A percentile compares a stretch with the other conserved stretches of the same genome.
Conservation (phyloP, 2,888 invertebrate genomes). For the Erebia aethiops region DNA sequence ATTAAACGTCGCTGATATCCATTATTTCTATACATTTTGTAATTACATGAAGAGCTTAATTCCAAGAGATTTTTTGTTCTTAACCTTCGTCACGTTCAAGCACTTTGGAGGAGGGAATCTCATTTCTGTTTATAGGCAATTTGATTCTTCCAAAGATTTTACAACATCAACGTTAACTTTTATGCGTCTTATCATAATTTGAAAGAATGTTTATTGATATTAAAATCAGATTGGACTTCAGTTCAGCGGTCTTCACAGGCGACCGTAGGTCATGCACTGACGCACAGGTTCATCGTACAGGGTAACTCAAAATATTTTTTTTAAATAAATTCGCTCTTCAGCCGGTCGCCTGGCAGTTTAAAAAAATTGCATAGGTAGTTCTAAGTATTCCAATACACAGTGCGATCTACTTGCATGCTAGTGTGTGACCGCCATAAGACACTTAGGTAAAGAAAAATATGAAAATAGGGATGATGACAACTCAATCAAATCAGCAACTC, state of each 20-base stretch:
- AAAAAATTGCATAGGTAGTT: no score
- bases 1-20: conserved; percentile 12
- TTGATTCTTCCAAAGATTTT: conserved; percentile 8
- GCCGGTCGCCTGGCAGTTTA: no score
- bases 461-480: no score
- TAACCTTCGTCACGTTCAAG: conserved; percentile 14
- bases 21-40: conserved; percentile 19
- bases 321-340: no score
- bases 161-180: conserved; percentile 4
- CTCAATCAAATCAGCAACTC: no score
- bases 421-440: background rate
- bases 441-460: no score
- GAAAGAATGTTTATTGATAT: background rate
- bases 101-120: conserved; percentile 1
- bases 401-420: no score
- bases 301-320: no score
- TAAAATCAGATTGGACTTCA: background rate
- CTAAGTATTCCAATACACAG: no score
- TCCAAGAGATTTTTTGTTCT: conserved; percentile 1
- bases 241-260: background rate
- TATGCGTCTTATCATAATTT: background rate
- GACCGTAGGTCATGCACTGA: background rate
- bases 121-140: conserved; percentile 16
- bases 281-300: no score
- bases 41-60: conserved; percentile 19